Conservation (phyloP, 2,888 invertebrate genomes). For the Acholoe squamosa region DNA sequence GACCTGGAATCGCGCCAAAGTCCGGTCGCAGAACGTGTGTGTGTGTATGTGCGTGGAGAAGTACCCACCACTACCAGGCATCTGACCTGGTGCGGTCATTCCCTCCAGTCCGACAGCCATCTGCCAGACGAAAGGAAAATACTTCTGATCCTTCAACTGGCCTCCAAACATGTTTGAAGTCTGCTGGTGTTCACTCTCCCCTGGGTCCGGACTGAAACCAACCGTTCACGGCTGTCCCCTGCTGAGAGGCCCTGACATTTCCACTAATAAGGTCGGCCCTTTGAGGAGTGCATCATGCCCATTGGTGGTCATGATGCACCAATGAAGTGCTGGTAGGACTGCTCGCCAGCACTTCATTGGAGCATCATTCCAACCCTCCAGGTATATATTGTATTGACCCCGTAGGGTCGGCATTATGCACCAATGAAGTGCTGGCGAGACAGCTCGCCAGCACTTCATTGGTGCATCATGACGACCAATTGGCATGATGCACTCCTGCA, state of each 20-base stretch:
- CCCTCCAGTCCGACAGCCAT: neutral
- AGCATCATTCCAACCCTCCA: no score
- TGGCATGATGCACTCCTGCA: no score
- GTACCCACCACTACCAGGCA: neutral
- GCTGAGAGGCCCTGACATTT: neutral
- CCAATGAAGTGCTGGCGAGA: no score
- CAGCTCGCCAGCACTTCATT: no score
- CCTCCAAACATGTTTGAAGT: conserved; percentile 2
- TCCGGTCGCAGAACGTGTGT: neutral
- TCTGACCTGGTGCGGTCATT: conserved; percentile 56
- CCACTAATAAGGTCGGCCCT: no score
- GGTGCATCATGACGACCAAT: no score
- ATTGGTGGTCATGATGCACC: no score
- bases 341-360: no score
- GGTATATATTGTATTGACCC: no score
- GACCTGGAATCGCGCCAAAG: conserved; percentile 61
- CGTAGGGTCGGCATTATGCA: no score
- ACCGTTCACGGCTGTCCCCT: conserved; percentile 27
- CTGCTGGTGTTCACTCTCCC: conserved; percentile 28
- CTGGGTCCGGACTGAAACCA: neutral
- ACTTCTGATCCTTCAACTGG: conserved; percentile 35
- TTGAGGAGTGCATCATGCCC: no score
- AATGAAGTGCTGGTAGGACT: no score
- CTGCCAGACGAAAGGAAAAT: conserved; percentile 33
- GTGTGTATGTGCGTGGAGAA: neutral